phyloP scores from a whole-genome alignment of 2,113 vertebrate genomes.

The Neogale vison region DNA sequence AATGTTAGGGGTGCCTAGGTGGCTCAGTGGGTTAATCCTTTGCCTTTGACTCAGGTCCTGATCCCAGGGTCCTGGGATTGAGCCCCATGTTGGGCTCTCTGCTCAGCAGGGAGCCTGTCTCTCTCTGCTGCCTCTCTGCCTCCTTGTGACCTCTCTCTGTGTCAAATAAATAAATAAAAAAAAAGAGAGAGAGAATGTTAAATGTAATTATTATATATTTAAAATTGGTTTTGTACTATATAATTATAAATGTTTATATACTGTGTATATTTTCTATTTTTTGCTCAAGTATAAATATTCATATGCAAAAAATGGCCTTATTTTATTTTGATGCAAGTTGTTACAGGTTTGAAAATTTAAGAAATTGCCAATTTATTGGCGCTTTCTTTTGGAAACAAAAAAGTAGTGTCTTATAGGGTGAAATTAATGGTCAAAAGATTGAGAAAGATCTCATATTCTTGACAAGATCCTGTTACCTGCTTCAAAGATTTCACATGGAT shows the following conservation, averaged over 20 bases:
- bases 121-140: no score
- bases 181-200: neutral
- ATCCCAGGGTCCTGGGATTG: no score
- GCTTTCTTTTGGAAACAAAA: neutral
- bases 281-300: neutral
- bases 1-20: neutral
- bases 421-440: neutral
- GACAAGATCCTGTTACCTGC: neutral
- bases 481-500: neutral
- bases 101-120: no score
- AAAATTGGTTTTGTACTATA: neutral
- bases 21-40: no score
- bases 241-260: neutral
- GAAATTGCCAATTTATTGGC: neutral
- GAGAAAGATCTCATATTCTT: neutral
- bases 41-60: no score
- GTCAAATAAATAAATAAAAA: no score
- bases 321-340: neutral
- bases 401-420: neutral
- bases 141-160: no score
- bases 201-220: neutral
- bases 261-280: neutral
- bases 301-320: neutral
- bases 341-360: neutral
- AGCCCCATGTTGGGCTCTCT: no score